Base-by-base conservation (phyloP, 2,113 vertebrate genomes). In the Microcebus lehilahytsara region DNA sequence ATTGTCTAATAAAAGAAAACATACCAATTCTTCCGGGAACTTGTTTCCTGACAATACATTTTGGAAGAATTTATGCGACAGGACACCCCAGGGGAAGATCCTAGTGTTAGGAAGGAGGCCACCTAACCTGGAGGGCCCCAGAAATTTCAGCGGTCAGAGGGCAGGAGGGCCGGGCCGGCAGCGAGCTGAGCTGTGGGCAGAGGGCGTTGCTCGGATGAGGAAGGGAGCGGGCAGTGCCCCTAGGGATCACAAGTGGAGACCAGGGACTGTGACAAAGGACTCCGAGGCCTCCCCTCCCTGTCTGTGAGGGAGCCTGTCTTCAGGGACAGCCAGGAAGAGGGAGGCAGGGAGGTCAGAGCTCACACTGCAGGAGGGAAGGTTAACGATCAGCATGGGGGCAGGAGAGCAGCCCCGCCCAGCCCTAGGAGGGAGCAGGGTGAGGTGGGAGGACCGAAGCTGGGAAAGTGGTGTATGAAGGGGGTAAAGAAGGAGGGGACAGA, bases 21-120 rank as follows among this genome's bases (percentile, higher is more conserved):
- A 64, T 1, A 34, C 40, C 25, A 64, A 3, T 77, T 92, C 79
- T 95, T 95, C 3, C 3, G 64, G 84, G 93, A 97, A 69, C 79
- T n/a, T 51, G 62, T 75, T 66, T 56, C 86, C 69, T 90, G 78
- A 83, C 75, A 74, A 93, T 83, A 81, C 79, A 92, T 96, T 97
- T 85, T 72, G 56, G 75, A 89, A 85, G 80, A 88, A 95, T 78
- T 32, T 67, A 81, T 80, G 64, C 53, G 66, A 88, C 66, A 90
- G 84, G 74, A 88, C 7, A 32, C 3, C 60, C 51, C 75, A 53
- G 16, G 81, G 74, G 83, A 75, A 56, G 9, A 34, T 60, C 67
- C 22, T 17, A 66, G 58, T 42, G 69, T 87, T 80, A 37, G 74
- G 72, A 85, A 85, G 93, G 51, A 91, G 89, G 93, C 30, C 79